phyloP scores from a whole-genome alignment of 2,797 vertebrate species.

The Argentina silus region DNA sequence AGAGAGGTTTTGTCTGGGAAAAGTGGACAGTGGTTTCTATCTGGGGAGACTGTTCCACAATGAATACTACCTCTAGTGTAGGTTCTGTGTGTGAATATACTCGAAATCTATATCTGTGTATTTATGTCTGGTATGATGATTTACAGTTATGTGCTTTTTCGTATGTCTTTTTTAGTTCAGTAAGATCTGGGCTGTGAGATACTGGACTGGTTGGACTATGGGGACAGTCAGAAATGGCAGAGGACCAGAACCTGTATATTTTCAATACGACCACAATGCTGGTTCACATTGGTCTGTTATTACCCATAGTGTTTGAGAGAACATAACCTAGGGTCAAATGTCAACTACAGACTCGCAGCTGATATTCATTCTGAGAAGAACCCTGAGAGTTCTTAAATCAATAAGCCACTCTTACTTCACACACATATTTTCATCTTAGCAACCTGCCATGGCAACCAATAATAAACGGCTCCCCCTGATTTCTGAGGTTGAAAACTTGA shows the following conservation, averaged over 20 bases:
- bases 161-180: neutral
- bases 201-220: constrained; percentile 35
- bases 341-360: constrained; percentile 57
- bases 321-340: constrained; percentile 50
- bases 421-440: constrained; percentile 69
- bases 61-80: neutral
- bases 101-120: neutral
- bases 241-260: constrained; percentile 17
- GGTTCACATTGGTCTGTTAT: constrained; percentile 31
- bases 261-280: constrained; percentile 15
- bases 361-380: constrained; percentile 23
- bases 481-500: constrained; percentile 56
- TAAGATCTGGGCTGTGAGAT: neutral
- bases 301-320: constrained; percentile 50
- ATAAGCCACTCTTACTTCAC: constrained; percentile 52
- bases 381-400: constrained; percentile 54
- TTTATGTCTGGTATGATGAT: neutral
- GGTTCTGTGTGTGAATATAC: neutral
- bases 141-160: neutral
- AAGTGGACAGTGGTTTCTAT: constrained; percentile 30
- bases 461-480: constrained; percentile 50
- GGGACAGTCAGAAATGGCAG: constrained; percentile 6
- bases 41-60: neutral
- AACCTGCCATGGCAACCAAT: constrained; percentile 63
- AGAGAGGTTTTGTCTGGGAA: constrained; percentile 38